phyloP scores from a whole-genome alignment of 2,888 invertebrate species.

The Yponomeuta cagnagella region DNA sequence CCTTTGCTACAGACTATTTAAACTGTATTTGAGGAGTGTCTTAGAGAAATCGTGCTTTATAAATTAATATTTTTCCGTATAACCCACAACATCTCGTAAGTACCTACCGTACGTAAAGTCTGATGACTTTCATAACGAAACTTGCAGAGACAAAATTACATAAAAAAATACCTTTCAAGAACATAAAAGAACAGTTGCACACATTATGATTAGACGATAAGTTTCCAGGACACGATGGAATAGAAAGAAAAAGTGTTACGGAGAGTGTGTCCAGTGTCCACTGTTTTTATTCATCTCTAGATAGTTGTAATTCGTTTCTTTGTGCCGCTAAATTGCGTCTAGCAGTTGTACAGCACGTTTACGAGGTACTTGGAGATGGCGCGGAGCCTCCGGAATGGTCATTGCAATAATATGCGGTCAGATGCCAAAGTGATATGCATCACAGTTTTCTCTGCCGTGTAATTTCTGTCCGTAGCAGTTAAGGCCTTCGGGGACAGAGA shows the following conservation, averaged over 20 bases:
- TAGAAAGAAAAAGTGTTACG: slow-evolving; percentile 22
- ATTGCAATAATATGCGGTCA: slow-evolving; percentile 70
- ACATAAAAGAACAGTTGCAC: background rate
- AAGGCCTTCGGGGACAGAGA: slow-evolving; percentile 53
- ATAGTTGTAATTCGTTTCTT: slow-evolving; percentile 67
- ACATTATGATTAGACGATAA: slow-evolving; percentile 3
- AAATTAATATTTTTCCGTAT: background rate
- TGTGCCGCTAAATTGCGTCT: slow-evolving; percentile 74
- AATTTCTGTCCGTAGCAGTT: slow-evolving; percentile 59
- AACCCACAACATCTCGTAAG: background rate
- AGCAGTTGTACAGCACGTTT: slow-evolving; percentile 70
- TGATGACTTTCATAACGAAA: background rate
- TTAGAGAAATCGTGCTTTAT: background rate
- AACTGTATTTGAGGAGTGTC: no score
- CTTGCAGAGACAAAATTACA: background rate
- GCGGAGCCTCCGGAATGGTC: slow-evolving; percentile 67
- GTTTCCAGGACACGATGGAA: background rate
- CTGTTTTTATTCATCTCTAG: slow-evolving; percentile 62
- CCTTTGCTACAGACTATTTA: no score
- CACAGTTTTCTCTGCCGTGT: slow-evolving; percentile 56
- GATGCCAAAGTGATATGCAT: slow-evolving; percentile 64
- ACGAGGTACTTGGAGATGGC: slow-evolving; percentile 70
- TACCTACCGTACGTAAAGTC: background rate
- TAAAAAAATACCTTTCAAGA: background rate
- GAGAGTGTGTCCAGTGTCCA: slow-evolving; percentile 50